Evolutionary conservation across 2,888 invertebrate species (phyloP), one percentile per base, ranked within the genome.

Genomic region (Drosophila sordidula): DNA sequence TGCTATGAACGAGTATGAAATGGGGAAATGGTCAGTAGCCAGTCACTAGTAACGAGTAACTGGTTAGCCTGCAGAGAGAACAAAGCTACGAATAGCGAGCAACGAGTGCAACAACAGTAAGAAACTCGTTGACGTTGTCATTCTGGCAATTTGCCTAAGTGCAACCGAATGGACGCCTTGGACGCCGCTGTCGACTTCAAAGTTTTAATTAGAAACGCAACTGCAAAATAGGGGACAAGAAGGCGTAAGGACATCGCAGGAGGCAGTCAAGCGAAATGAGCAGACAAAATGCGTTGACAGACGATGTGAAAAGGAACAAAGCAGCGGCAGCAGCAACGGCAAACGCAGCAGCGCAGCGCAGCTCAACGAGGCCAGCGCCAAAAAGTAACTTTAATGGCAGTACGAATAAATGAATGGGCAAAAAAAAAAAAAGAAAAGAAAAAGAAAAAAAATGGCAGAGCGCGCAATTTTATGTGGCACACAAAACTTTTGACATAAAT

Each of bases 401-500:
- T 29, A 45, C 50, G 62, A 61, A 65, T 45, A 70, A 70, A 70
- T 70, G 65, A 79, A 74, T 76, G 76, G 65, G 64, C 62, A n/a
- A 57, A 54, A 42, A 55, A 58, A 50, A 66, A 54, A 57, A 59
- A 74, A n/a, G n/a, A 57, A 54, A 42, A 55, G 55, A 50, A 66
- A n/a, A 57, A 54, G 39, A 55, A 58, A 50, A 66, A 54, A 57
- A 59, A 74, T 72, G 64, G 44, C 65, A 64, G 38, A 51, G 59
- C 62, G 57, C 50, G 54, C 54, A 74, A 72, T 75, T 75, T 75
- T 75, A 75, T 75, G 75, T 76, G 64, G 78, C 68, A 71, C 61
- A 64, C 66, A 70, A 85, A 85, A 87, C 70, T 85, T 85, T 89
- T 85, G 89, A 85, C 89, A 85, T 89, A 87, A 89, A 85, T 85